Evolutionary conservation across 2,797 vertebrate species (phyloP).

Genomic region (Coccyzus lansbergi): DNA sequence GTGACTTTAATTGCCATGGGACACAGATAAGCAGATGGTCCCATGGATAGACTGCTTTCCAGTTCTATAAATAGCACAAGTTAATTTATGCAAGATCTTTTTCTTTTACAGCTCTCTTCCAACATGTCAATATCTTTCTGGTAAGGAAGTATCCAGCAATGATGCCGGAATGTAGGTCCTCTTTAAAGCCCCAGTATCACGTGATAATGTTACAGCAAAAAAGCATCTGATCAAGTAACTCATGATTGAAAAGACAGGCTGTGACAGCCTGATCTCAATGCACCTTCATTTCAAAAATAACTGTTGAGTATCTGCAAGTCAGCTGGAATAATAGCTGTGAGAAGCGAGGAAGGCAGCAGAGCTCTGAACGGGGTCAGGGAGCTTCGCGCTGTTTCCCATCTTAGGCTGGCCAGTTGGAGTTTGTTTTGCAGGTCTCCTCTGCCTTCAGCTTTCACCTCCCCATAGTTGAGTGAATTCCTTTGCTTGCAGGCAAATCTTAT

Average conservation of each 20-base stretch:
- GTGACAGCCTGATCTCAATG: constrained; percentile 6
- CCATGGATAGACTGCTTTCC: constrained; percentile 54
- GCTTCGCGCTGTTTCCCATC: not conserved
- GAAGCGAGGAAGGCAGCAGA: not conserved
- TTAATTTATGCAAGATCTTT: constrained; percentile 66
- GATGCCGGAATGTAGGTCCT: not conserved
- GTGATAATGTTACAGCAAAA: constrained; percentile 11
- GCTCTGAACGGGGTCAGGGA: not conserved
- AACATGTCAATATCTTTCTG: constrained; percentile 16
- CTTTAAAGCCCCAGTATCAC: not conserved
- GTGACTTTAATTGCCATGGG: constrained; percentile 68
- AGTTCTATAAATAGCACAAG: constrained; percentile 56
- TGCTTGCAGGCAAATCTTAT: not conserved
- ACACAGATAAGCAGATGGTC: constrained; percentile 66
- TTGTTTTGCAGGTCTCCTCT: not conserved
- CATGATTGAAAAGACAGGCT: constrained; percentile 36
- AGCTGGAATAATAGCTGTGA: constrained; percentile 40
- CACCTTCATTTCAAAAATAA: constrained; percentile 45
- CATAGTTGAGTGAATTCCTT: not conserved
- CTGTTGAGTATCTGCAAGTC: constrained; percentile 16
- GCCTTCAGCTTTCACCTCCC: not conserved
- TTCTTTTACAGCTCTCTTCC: constrained; percentile 25
- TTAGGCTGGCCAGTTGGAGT: not conserved
- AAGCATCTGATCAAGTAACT: constrained; percentile 31
- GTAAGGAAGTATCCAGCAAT: not conserved